Conservation (phyloP, 1,140 invertebrate genomes). For the Drosophila burlai region DNA sequence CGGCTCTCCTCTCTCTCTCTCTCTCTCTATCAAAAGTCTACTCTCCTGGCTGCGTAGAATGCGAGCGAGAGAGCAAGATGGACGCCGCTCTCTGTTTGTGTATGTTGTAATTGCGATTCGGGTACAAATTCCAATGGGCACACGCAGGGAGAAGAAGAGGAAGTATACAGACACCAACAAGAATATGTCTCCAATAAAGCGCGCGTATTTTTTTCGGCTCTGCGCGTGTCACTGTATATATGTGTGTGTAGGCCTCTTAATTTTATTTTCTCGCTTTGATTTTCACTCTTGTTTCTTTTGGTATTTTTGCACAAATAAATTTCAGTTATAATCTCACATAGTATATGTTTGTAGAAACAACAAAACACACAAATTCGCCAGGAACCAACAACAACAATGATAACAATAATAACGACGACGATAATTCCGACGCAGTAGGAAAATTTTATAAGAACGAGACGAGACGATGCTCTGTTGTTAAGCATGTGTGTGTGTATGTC, state of each 20-base stretch:
- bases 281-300: constrained; percentile 33
- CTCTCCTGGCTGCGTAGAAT: constrained; percentile 33
- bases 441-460: constrained; percentile 38
- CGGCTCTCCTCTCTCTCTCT: background rate
- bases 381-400: constrained; percentile 15
- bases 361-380: constrained; percentile 14
- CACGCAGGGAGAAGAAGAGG: constrained; percentile 65
- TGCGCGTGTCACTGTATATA: constrained; percentile 20
- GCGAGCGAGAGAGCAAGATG: constrained; percentile 22
- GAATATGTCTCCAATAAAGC: constrained; percentile 40
- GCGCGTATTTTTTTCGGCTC: constrained; percentile 68
- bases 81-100: constrained; percentile 62
- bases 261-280: constrained; percentile 50
- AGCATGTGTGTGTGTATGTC: constrained; percentile 19
- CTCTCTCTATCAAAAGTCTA: constrained; percentile 7
- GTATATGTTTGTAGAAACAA: constrained; percentile 28
- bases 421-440: constrained; percentile 54
- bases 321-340: constrained; percentile 27
- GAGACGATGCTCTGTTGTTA: constrained; percentile 35
- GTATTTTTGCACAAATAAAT: constrained; percentile 41
- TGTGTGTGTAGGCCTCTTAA: constrained; percentile 15
- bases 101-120: constrained; percentile 82
- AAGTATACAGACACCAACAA: constrained; percentile 30
- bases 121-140: constrained; percentile 82
- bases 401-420: constrained; percentile 23